phyloP scores from a whole-genome alignment of 1,140 invertebrate species.

The Tetraneura akinire region DNA sequence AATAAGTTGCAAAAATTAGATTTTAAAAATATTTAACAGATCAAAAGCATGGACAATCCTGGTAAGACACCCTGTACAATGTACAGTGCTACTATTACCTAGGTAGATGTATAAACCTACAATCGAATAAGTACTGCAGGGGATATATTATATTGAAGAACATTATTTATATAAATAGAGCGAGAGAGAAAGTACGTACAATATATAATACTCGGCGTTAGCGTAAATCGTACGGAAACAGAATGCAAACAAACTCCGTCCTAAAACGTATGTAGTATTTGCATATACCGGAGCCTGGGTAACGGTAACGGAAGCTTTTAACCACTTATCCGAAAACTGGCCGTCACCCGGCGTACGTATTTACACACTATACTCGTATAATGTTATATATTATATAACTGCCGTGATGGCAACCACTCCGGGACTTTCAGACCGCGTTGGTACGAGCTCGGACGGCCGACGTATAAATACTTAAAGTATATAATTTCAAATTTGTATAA shows the following conservation, averaged over 20 bases:
- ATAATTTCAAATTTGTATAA: no score
- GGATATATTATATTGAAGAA: no score
- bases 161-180: no score
- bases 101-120: no score
- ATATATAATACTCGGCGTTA: background rate
- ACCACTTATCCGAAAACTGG: background rate
- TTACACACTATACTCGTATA: background rate
- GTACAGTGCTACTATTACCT: no score
- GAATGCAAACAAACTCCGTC: background rate
- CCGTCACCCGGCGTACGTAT: background rate
- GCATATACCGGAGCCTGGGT: background rate
- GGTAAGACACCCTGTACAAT: no score
- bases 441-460: background rate
- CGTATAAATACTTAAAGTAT: no score
- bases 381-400: background rate
- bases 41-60: no score
- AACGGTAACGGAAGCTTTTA: constrained; percentile 26
- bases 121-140: no score
- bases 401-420: background rate
- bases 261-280: background rate
- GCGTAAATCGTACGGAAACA: background rate
- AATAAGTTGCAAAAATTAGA: no score
- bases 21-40: no score
- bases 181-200: no score
- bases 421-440: background rate